A percentile compares a stretch with the other conserved stretches of the same genome.
phyloP scores from a whole-genome alignment of 2,888 invertebrate genomes.

The Drosophila kokeensis region DNA sequence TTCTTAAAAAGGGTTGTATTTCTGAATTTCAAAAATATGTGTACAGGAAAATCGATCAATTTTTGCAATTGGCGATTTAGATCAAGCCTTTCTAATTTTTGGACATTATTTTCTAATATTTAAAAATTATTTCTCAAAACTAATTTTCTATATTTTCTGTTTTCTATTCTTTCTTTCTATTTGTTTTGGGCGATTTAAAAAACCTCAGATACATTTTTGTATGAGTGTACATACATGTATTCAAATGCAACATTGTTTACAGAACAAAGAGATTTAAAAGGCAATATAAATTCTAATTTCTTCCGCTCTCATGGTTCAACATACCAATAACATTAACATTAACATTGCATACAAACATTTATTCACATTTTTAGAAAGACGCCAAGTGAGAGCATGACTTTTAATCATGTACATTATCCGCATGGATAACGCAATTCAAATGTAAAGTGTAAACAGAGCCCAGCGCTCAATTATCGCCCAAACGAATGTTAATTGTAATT shows the following conservation, averaged over 20 bases:
- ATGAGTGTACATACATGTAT: constrained; percentile 3
- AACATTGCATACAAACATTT: constrained; percentile 17
- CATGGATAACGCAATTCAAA: constrained; percentile 26
- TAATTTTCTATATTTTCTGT: not conserved
- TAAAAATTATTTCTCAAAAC: not conserved
- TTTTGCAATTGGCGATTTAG: too few relatives aligned
- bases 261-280: constrained; percentile 19
- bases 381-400: constrained; percentile 8
- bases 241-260: constrained; percentile 23
- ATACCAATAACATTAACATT: constrained; percentile 48
- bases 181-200: not conserved
- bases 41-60: too few relatives aligned
- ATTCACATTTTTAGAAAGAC: constrained; percentile 23
- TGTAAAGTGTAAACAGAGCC: constrained; percentile 31
- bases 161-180: not conserved
- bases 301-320: constrained; percentile 38
- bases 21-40: too few relatives aligned
- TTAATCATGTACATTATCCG: constrained; percentile 13
- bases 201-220: not conserved
- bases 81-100: not conserved
- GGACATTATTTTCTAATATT: not conserved
- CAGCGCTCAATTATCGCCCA: constrained; percentile 21
- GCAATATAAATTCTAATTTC: constrained; percentile 34
- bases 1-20: not conserved
- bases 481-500: constrained; percentile 21